Evolutionary conservation across 2,888 invertebrate genomes (phyloP).

Genomic region (Nephrotoma flavescens): DNA sequence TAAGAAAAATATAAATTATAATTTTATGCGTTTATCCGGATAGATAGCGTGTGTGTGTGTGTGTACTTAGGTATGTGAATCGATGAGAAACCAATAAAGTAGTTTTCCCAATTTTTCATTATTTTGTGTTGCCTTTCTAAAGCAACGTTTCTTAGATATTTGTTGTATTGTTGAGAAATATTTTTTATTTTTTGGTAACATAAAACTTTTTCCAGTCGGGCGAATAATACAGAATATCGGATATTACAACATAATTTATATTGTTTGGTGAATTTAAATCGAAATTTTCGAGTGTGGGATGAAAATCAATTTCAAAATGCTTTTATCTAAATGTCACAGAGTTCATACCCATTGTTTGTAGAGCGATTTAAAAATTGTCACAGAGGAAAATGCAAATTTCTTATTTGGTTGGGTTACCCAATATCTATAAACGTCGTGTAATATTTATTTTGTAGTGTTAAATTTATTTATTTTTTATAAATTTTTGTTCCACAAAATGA

Average conservation of each 20-base stretch:
- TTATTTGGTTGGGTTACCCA: too few species aligned
- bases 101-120: not conserved
- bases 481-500: too few species aligned
- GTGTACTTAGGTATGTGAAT: not conserved
- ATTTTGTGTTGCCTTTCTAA: not conserved
- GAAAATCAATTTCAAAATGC: not conserved
- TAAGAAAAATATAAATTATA: not conserved
- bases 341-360: too few species aligned
- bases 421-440: too few species aligned
- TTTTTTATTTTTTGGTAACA: not conserved
- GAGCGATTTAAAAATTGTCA: too few species aligned
- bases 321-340: not conserved
- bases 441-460: too few species aligned
- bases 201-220: not conserved
- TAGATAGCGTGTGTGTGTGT: not conserved
- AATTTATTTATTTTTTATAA: too few species aligned
- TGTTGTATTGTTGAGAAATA: not conserved
- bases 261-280: not conserved
- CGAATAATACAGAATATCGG: not conserved
- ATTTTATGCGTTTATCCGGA: not conserved
- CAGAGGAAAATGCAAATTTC: too few species aligned
- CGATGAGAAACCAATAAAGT: not conserved
- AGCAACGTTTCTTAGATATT: not conserved
- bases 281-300: not conserved
- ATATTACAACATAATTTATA: not conserved